phyloP scores from a whole-genome alignment of 1,140 invertebrate species.

The Drosophila rhopaloa region DNA sequence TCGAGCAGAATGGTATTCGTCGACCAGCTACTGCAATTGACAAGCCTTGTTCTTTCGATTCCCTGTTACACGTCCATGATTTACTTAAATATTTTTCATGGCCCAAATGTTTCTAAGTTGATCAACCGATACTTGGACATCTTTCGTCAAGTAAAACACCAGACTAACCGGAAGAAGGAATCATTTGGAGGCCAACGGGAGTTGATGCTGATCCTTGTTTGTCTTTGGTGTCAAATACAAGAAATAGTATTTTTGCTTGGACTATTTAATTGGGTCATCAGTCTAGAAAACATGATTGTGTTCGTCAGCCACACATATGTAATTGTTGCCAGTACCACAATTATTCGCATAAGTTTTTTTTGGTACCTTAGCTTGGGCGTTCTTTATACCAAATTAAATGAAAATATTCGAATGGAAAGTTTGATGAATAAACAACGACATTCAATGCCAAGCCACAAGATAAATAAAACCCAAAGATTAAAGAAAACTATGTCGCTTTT shows the following conservation, averaged over 20 bases:
- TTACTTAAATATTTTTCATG: constrained; percentile 18
- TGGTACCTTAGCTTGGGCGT: constrained; percentile 44
- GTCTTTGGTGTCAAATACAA: constrained; percentile 6
- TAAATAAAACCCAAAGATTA: background rate
- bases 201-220: constrained; percentile 25
- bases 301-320: background rate
- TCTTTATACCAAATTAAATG: constrained; percentile 33
- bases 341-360: constrained; percentile 30
- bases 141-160: background rate
- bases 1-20: fast-evolving
- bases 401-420: constrained; percentile 6
- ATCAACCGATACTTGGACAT: constrained; percentile 40
- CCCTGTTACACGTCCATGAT: constrained; percentile 24
- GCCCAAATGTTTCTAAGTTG: constrained; percentile 1
- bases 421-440: background rate
- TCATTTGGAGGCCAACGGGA: constrained; percentile 22
- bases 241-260: background rate
- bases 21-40: background rate
- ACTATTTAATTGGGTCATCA: background rate
- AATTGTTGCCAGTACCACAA: background rate
- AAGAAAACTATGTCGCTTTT: constrained; percentile 41
- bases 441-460: background rate
- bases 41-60: background rate
- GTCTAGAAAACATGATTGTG: background rate
- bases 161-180: background rate